Evolutionary conservation across 2,113 vertebrate genomes (phyloP), one percentile per base, ranked within the genome.

Genomic region (Onychorhynchus coronatus): DNA sequence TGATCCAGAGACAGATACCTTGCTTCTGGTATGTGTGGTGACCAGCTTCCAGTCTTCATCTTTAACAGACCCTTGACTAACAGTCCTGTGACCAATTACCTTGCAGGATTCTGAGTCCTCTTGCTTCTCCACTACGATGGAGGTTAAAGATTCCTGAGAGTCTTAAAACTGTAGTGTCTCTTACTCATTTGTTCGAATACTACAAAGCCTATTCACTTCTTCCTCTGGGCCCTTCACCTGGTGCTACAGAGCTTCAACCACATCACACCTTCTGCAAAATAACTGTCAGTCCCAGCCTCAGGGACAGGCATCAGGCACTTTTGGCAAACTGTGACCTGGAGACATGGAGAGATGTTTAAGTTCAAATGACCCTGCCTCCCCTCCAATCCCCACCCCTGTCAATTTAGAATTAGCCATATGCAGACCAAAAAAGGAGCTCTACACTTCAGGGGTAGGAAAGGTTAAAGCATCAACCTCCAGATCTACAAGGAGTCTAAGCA

Each of bases 361-460:
- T 7, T 46, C 19, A 58, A 52, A 42, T n/a, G 42, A 85, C 33
- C n/a, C 8, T n/a, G n/a, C 12, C 27, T 30, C 15, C 52, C 19
- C 52, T 30, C 39, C 2, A 2, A n/a, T 28, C 12, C 65, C 9
- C 28, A 33, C 1, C 0, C 8, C 10, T 16, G 11, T 58, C 39
- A 14, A 55, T 31, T 58, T 35, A 35, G 5, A 61, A 33, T 56
- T 23, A 78, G 16, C 10, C 24, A 5, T 9, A 5, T 58, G 16
- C 18, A 67, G 49, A 42, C 30, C 7, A 6, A 56, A 59, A 72
- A 16, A 4, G 1, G 9, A 81, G 6, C 2, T 80, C 39, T 65
- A 31, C 7, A 4, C 1, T 31, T 63, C 21, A 17, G 4, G 1
- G 5, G 5, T 19, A 8, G 35, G 31, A 85, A 37, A 79, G 1